Base-by-base conservation (phyloP, 2,888 invertebrate species). In the Acrocera orbiculus region DNA sequence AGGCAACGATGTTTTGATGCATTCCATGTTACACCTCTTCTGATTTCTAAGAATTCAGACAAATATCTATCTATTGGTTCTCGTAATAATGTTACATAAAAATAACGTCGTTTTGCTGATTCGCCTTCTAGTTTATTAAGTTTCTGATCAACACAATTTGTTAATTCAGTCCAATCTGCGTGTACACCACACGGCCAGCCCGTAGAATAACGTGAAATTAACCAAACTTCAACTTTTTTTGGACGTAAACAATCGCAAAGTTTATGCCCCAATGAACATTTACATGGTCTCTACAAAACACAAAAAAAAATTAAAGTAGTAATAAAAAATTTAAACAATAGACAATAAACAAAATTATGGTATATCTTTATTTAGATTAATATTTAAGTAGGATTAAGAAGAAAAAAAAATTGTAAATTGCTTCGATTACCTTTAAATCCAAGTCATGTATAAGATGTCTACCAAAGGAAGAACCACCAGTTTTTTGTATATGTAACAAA, bases 151-250 rank as follows among this genome's bases (percentile, higher is more conserved):
- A 92, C 92, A 60, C 93, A 93, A 46, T 70, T 71, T 8, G 86
- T 89, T 44, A 98, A 62, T 64, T 98, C 96, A 3, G 96, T 96
- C 82, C 90, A 96, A 64, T 96, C 96, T 16, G 95, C 92, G 56
- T 95, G 95, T 29, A 98, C 67, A 33, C 98, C 98, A 62, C 98
- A 98, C 53, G 85, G 85, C 93, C 93, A 93, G 45, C 93, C 93
- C 16, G 90, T 93, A 32, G 92, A 90, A 64, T 90, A 93, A 52
- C 93, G 73, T 55, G 90, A 92, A 64, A 98, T 95, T 45, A 98
- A 69, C 96, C 96, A 98, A 61, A 83, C 83, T 66, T 89, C 87
- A 59, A 83, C 85, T 53, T 81, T 77, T 65, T 82, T 82, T 45
- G 87, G 86, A 52, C 86, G 76, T 66, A 85, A 86, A 65, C 87